These are phyloP conservation scores for Macaca fascicularis DNA, from an alignment of 2,113 vertebrate genomes.

Conservation along the genomic window DNA sequence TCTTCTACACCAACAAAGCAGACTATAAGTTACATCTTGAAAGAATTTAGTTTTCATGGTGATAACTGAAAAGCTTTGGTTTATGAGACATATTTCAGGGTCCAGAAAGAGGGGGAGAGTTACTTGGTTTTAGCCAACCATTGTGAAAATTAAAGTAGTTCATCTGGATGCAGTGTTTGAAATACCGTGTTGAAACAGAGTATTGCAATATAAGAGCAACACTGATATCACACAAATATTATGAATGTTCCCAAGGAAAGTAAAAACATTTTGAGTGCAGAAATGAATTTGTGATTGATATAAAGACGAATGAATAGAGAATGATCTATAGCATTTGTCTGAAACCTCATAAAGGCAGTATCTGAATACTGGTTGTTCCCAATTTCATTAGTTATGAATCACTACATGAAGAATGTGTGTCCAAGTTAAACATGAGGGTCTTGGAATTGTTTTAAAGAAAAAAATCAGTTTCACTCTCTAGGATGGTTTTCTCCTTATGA, in stretches of 20 bases:
- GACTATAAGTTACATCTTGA: neutral
- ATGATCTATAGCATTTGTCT: constrained; percentile 1
- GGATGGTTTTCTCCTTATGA: neutral
- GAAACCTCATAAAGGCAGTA: neutral
- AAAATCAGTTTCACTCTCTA: neutral
- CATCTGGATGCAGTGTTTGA: constrained; percentile 44
- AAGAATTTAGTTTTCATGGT: neutral
- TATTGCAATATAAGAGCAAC: constrained; percentile 64
- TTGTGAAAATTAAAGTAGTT: constrained; percentile 72
- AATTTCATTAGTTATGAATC: neutral
- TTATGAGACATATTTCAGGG: constrained; percentile 66
- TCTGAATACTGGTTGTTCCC: neutral
- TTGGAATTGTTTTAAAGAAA: neutral
- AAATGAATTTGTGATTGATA: constrained; percentile 27
- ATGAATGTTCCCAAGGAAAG: neutral
- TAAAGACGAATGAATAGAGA: neutral
- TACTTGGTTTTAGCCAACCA: constrained; percentile 70
- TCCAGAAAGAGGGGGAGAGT: constrained; percentile 58
- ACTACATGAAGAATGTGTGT: neutral
- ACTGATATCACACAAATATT: constrained; percentile 1
- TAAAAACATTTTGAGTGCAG: neutral
- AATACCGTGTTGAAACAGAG: constrained; percentile 62
- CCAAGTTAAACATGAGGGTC: neutral
- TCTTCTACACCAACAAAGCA: neutral
- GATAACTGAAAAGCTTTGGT: constrained; percentile 52